phyloP scores from a whole-genome alignment of 1,140 invertebrate species.

The Drosophila repletoides region DNA sequence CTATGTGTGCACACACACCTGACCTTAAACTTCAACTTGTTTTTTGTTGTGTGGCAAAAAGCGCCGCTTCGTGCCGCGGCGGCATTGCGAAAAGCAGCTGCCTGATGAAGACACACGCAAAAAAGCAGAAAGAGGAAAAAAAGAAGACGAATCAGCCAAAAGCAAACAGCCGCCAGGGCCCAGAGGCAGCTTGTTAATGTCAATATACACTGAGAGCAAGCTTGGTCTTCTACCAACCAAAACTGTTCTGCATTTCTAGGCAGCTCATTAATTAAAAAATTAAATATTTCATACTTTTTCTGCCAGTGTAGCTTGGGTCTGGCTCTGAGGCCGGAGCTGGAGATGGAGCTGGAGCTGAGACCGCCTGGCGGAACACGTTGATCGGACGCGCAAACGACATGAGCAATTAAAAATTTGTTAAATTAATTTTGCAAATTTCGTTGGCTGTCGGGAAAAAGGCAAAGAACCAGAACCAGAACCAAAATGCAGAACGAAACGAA shows the following conservation, averaged over 20 bases:
- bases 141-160: slow-evolving; percentile 8
- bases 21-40: slow-evolving; percentile 74
- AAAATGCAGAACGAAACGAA: neutral
- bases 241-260: no score
- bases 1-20: slow-evolving; percentile 46
- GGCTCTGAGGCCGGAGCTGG: no score
- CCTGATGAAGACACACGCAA: slow-evolving; percentile 43
- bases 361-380: slow-evolving; percentile 31
- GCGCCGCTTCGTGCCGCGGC: slow-evolving; percentile 17
- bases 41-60: slow-evolving; percentile 41
- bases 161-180: slow-evolving; percentile 28
- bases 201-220: slow-evolving; percentile 26
- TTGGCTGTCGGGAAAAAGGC: slow-evolving; percentile 6
- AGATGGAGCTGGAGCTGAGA: no score
- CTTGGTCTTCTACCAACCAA: no score
- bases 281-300: neutral
- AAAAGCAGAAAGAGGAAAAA: slow-evolving; percentile 11
- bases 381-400: slow-evolving; percentile 69
- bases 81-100: slow-evolving; percentile 22
- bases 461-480: slow-evolving; percentile 26
- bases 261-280: neutral
- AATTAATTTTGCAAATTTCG: slow-evolving; percentile 69
- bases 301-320: slow-evolving; percentile 19
- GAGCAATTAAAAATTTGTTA: slow-evolving; percentile 80
- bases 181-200: slow-evolving; percentile 25